Conservation (phyloP, 2,113 vertebrate species). For the Otolemur garnettii region DNA sequence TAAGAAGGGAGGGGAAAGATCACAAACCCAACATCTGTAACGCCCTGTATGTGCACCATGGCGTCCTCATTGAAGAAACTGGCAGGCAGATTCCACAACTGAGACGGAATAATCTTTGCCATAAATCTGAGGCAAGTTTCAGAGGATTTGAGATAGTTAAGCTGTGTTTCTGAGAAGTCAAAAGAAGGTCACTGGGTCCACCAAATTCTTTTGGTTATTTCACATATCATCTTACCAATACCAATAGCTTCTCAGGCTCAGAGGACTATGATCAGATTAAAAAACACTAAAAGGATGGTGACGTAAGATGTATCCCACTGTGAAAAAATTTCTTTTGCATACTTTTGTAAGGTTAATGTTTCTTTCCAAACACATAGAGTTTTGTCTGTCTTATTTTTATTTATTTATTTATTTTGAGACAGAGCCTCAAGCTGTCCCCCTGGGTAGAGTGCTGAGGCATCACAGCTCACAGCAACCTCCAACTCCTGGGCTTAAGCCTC, state of each 20-base stretch:
- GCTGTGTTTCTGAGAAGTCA: constrained; percentile 66
- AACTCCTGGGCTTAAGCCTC: too few species aligned
- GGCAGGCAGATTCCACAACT: constrained; percentile 1
- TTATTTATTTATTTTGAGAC: too few species aligned
- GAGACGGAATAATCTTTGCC: constrained; percentile 52
- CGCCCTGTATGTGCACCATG: neutral
- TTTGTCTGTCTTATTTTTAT: neutral
- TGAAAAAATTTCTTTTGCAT: constrained; percentile 26
- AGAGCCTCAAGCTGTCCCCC: too few species aligned
- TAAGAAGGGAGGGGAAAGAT: constrained; percentile 33
- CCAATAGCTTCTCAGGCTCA: constrained; percentile 35
- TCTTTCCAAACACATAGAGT: constrained; percentile 29
- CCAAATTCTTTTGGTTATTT: constrained; percentile 62
- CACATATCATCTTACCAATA: constrained; percentile 52
- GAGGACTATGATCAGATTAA: constrained; percentile 18
- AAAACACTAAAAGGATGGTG: constrained; percentile 62
- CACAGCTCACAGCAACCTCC: too few species aligned
- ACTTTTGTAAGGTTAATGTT: constrained; percentile 47
- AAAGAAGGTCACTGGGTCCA: constrained; percentile 59
- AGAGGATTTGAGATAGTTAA: constrained; percentile 55
- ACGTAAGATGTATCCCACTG: constrained; percentile 12
- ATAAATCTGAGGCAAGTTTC: constrained; percentile 40
- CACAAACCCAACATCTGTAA: constrained; percentile 56
- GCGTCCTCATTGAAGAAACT: constrained; percentile 43
- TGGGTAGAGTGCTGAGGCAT: too few species aligned